Conservation (phyloP, 2,113 vertebrate species). For the Cololabis saira region DNA sequence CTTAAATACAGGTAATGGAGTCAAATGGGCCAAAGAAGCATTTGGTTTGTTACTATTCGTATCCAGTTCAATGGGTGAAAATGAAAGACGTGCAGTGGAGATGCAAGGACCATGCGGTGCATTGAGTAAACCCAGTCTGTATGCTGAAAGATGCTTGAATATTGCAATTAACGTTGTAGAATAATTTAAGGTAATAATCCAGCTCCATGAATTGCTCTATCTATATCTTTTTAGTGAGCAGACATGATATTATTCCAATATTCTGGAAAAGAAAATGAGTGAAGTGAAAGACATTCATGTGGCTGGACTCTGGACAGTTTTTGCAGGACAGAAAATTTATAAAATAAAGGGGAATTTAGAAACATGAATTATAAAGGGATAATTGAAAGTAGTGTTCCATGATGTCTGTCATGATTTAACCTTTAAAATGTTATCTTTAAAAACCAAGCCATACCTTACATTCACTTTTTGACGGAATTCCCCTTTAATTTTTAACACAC, state of each 20-base stretch:
- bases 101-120: conserved; percentile 41
- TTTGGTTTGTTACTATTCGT: no score
- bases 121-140: background rate
- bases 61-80: background rate
- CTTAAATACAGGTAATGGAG: no score
- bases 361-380: background rate
- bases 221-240: background rate
- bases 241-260: background rate
- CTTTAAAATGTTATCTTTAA: no score
- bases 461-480: conserved; percentile 27
- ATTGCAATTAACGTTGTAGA: background rate
- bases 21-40: no score
- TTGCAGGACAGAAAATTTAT: background rate
- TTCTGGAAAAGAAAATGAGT: background rate
- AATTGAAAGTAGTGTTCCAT: no score
- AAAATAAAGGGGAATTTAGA: conserved; percentile 46
- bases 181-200: conserved; percentile 17
- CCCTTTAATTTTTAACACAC: conserved; percentile 48
- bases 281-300: conserved; percentile 14
- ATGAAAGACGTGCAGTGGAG: conserved; percentile 12
- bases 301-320: conserved; percentile 12
- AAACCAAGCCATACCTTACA: no score
- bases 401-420: no score
- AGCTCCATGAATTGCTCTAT: conserved; percentile 33
- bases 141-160: background rate